Percentiles rank a stretch among this genome's conserved stretches.
Evolutionary conservation across 2,888 invertebrate species (phyloP).

Genomic region (Ennomos quercinarius): DNA sequence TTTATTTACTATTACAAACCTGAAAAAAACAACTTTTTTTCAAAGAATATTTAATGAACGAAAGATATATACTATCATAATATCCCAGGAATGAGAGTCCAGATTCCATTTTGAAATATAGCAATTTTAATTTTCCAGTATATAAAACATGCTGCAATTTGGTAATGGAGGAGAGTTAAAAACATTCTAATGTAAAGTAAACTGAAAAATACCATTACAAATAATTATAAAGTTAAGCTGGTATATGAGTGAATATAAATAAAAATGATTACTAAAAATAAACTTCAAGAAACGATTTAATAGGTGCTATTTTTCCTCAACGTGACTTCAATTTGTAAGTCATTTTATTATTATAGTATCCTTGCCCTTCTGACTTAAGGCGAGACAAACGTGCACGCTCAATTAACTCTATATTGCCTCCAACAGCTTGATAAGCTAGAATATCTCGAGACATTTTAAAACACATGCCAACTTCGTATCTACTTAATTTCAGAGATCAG

Average conservation of each 20-base stretch:
- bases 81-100: too few species aligned
- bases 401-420: slow-evolving; percentile 42
- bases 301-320: slow-evolving; percentile 32
- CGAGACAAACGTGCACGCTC: slow-evolving; percentile 42
- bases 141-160: too few species aligned
- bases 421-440: slow-evolving; percentile 42
- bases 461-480: slow-evolving; percentile 7
- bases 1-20: background rate
- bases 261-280: slow-evolving; percentile 26
- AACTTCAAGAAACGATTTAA: slow-evolving; percentile 25
- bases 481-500: slow-evolving; percentile 6
- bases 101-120: too few species aligned
- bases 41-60: too few species aligned
- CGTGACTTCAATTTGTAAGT: slow-evolving; percentile 30
- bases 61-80: too few species aligned
- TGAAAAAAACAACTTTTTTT: too few species aligned
- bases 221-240: background rate
- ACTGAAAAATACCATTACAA: background rate
- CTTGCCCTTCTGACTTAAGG: slow-evolving; percentile 37
- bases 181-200: background rate
- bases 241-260: slow-evolving; percentile 5
- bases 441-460: slow-evolving; percentile 34
- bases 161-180: background rate
- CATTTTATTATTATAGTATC: slow-evolving; percentile 36
- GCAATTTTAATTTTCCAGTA: too few species aligned